Evolutionary conservation across 2,797 vertebrate species (phyloP).

Genomic region (Discoglossus pictus): DNA sequence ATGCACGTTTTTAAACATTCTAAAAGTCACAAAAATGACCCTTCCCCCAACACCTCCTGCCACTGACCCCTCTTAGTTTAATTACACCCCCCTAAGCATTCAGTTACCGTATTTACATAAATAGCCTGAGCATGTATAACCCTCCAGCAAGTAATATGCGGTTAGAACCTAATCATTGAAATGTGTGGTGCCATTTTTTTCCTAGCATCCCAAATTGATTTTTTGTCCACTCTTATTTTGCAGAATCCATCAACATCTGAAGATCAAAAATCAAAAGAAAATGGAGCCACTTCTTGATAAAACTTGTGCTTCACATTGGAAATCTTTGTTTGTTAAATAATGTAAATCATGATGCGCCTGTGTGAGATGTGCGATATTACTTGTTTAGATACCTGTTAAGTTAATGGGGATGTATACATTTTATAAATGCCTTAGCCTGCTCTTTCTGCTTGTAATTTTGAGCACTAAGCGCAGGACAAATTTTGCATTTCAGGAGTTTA

Average conservation of each 20-base stretch:
- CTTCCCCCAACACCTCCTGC: no score
- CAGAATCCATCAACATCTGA: conserved; percentile 32
- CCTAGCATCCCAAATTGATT: no score
- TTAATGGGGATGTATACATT: conserved; percentile 44
- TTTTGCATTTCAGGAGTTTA: conserved; percentile 25
- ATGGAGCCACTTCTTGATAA: conserved; percentile 33
- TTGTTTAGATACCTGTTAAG: conserved; percentile 15
- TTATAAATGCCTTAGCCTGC: conserved; percentile 17
- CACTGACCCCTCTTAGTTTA: no score
- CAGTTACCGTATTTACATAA: no score
- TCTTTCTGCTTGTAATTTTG: conserved; percentile 7
- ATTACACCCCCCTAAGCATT: no score
- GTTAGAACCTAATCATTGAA: no score
- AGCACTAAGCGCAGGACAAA: conserved; percentile 15
- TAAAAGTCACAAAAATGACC: no score
- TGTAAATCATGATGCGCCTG: conserved; percentile 16
- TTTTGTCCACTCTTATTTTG: background rate
- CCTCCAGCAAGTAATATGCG: no score
- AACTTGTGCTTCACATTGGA: conserved; percentile 4
- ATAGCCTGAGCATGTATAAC: no score
- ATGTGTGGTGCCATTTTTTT: no score
- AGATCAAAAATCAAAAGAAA: conserved; percentile 29
- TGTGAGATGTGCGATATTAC: conserved; percentile 20
- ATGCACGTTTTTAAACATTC: no score
- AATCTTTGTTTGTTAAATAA: conserved; percentile 23